Base-by-base conservation (phyloP, 2,797 vertebrate genomes). In the Harpagifer antarcticus region DNA sequence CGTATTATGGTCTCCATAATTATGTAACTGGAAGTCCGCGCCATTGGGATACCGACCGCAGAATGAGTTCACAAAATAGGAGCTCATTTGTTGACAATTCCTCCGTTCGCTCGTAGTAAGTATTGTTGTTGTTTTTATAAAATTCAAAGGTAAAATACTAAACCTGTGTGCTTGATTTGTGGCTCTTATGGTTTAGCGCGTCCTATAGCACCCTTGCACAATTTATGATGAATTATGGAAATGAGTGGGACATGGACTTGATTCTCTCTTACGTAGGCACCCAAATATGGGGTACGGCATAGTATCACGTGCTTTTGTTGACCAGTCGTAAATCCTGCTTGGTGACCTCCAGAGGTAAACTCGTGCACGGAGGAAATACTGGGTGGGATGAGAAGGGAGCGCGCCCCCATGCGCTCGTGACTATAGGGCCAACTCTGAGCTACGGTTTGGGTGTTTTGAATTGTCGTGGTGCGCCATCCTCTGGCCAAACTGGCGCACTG, bases 161-260 rank as follows among this genome's bases (percentile, higher is more conserved):
- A 89, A 96, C 86, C 86, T 76, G 95, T 96, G 96, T 95, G 96
- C 96, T 98, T 99, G 98, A 99, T 99, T 99, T 99, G 98, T 99
- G 96, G 96, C 96, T 98, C 97, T 97, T 97, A 95, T 96, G 96
- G 95, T 97, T 98, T 97, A 97, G 97, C 96, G 97, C 97, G 96
- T 97, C 93, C 97, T 97, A 97, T 97, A 97, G 97, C 97, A 97
- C 97, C 97, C 97, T 96, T 97, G 96, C 96, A 98, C 97, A 98
- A 99, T 99, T 98, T 98, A 98, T 98, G 97, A 99, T 99, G 98
- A 99, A 99, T 99, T 99, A 99, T 99, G 97, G 97, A 99, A 99
- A 99, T 99, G 98, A 99, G 96, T 96, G 96, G 97, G 97, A 97
- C 98, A 97, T 98, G 97, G 96, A 98, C 97, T 99, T 97, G 97